Evolutionary conservation across 2,888 invertebrate genomes (phyloP).

Genomic region (Priapulus caudatus): DNA sequence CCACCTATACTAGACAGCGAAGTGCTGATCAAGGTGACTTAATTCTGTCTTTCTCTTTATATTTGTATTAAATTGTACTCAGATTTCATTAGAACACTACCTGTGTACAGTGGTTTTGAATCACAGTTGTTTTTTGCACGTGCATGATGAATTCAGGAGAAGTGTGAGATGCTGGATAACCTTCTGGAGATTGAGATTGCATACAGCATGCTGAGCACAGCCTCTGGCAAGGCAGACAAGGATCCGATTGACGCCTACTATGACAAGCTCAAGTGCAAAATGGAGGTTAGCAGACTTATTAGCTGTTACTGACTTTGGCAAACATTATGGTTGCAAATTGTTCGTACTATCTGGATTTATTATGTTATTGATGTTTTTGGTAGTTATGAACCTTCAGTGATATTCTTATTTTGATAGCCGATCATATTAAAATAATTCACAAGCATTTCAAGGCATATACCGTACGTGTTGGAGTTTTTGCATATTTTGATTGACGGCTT

Average conservation of each 20-base stretch:
- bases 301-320: too few relatives aligned
- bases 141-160: conserved; percentile 42
- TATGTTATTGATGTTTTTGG: conserved; percentile 9
- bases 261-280: conserved; percentile 66
- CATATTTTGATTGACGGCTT: too few relatives aligned
- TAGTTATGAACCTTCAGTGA: too few relatives aligned
- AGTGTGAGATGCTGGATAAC: conserved; percentile 77
- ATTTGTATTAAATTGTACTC: background rate
- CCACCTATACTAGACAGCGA: conserved; percentile 65
- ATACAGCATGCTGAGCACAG: conserved; percentile 61
- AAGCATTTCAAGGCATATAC: too few relatives aligned
- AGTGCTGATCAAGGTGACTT: conserved; percentile 50
- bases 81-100: too few relatives aligned
- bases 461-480: too few relatives aligned
- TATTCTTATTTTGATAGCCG: too few relatives aligned
- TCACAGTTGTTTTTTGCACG: too few relatives aligned
- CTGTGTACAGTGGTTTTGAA: too few relatives aligned
- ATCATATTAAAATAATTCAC: too few relatives aligned
- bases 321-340: too few relatives aligned
- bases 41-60: background rate
- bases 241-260: conserved; percentile 73
- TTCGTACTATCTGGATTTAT: conserved; percentile 17
- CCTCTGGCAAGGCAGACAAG: conserved; percentile 39
- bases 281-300: too few relatives aligned
- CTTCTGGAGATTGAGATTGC: conserved; percentile 90